Conservation (phyloP, 2,797 vertebrate genomes). For the Sitta carolinensis region DNA sequence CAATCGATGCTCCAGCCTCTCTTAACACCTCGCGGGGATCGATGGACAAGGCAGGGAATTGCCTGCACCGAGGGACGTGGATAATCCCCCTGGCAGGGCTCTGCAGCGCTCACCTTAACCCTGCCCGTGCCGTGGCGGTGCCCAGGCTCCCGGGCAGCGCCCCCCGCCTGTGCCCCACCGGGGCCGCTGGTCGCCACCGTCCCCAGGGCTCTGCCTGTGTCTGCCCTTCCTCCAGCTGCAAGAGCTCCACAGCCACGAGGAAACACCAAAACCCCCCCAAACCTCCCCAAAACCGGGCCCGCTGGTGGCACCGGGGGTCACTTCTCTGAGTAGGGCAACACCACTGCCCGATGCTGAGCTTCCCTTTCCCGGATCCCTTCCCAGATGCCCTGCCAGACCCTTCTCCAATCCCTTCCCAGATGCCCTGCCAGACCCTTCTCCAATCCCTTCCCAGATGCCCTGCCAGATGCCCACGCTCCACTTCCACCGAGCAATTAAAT, state of each 20-base stretch:
- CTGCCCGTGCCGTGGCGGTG: fast-evolving
- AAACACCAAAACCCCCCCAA: neutral
- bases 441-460: neutral
- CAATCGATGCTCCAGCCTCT: slow-evolving; percentile 35
- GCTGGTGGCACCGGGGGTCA: neutral
- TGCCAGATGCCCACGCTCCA: neutral
- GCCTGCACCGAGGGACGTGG: neutral
- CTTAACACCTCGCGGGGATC: slow-evolving; percentile 52
- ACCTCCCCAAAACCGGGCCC: neutral
- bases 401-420: neutral
- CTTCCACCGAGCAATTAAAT: neutral
- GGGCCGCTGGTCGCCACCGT: fast-evolving
- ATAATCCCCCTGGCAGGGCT: neutral
- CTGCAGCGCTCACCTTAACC: neutral
- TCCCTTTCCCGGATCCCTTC: too few relatives aligned
- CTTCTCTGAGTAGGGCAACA: neutral
- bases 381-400: neutral
- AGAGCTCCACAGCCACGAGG: neutral
- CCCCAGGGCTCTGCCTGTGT: neutral
- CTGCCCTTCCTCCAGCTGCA: neutral
- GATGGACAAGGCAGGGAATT: slow-evolving; percentile 64
- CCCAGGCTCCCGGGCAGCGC: fast-evolving
- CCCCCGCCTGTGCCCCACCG: neutral
- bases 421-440: neutral
- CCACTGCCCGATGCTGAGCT: fast-evolving